Evolutionary conservation across 1,140 invertebrate species (phyloP), one percentile per base, ranked within the genome.

Genomic region (Brachionus rotundiformis): DNA sequence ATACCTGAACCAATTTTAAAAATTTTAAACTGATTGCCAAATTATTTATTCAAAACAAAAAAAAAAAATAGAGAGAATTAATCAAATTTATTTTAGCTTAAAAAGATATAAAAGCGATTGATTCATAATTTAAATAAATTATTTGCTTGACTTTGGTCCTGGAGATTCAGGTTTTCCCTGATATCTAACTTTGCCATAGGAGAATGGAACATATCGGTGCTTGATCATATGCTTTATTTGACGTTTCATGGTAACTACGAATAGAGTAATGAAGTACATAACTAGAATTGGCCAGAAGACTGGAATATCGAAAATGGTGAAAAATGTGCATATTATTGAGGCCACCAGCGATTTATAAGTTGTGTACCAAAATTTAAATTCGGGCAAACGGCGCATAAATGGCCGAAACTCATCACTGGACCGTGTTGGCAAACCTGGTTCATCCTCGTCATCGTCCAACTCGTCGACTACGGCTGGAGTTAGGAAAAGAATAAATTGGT

Each of bases 141-240:
- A 79, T 79, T 79, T 79, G 76, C 31, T 63, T 27, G 54, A n/a
- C 25, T 79, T 79, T 23, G 79, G 44, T 27, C 41, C 13, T 25
- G 27, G 13, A 27, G 54, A 31, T 31, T 75, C 36, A 25, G 36
- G 19, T 19, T 82, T 82, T 3, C 81, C 81, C 23, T 68, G 63
- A 73, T 90, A 98, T 87, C 92, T 93, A 85, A 94, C 95, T 90
- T 99, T 99, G 83, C 96, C 96, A 88, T 95, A 93, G 36, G 96
- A 98, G 89, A 99, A 99, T 82, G 97, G 98, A 87, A 99, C 89
- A 89, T 99, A 99, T 88, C 93, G 92, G 89, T 99, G 98, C 89
- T 95, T 97, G 85, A 99, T 95, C 98, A 99, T 99, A 90, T 99
- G 97, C 95, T 94, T 97, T 85, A 99, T 99, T 91, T 99, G 98